These are phyloP conservation scores for Microctenopoma stevenorrisi DNA, from an alignment of 2,797 vertebrate species.

Conservation along the genomic window DNA sequence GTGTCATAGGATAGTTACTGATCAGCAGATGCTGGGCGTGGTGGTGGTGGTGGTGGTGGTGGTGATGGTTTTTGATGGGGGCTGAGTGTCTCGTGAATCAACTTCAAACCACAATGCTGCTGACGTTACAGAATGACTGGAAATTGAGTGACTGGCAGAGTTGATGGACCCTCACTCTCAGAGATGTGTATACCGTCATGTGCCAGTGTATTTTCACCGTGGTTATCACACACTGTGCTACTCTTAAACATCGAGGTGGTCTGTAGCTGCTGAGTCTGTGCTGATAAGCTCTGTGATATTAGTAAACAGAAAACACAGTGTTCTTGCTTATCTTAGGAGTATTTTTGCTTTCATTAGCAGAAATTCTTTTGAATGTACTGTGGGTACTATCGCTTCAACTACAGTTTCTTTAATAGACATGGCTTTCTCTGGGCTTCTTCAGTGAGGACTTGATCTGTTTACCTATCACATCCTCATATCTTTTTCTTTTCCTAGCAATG, in stretches of 20 bases:
- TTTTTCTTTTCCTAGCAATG: constrained; percentile 4
- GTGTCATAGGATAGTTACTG: constrained; percentile 22
- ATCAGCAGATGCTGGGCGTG: constrained; percentile 61
- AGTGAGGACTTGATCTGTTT: constrained; percentile 18
- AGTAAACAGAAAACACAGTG: constrained; percentile 31
- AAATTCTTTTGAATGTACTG: constrained; percentile 15
- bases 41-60: constrained; percentile 10
- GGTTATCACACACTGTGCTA: background rate
- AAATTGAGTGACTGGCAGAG: constrained; percentile 16
- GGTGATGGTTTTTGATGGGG: constrained; percentile 33
- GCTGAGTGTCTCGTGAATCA: constrained; percentile 22
- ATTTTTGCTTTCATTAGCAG: constrained; percentile 24
- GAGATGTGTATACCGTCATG: background rate
- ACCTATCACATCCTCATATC: constrained; percentile 16
- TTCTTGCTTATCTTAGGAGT: constrained; percentile 31
- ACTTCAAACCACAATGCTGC: constrained; percentile 25
- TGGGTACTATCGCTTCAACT: background rate
- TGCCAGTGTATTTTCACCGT: background rate
- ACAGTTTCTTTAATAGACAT: constrained; percentile 1
- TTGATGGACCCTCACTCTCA: background rate
- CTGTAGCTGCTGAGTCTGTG: constrained; percentile 8
- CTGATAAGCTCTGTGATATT: constrained; percentile 46
- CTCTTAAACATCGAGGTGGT: constrained; percentile 19
- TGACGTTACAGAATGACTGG: constrained; percentile 27
- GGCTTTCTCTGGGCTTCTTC: constrained; percentile 13